These are phyloP conservation scores for Myotis vivesi DNA, from an alignment of 2,797 vertebrate species.

Conservation along the genomic window DNA sequence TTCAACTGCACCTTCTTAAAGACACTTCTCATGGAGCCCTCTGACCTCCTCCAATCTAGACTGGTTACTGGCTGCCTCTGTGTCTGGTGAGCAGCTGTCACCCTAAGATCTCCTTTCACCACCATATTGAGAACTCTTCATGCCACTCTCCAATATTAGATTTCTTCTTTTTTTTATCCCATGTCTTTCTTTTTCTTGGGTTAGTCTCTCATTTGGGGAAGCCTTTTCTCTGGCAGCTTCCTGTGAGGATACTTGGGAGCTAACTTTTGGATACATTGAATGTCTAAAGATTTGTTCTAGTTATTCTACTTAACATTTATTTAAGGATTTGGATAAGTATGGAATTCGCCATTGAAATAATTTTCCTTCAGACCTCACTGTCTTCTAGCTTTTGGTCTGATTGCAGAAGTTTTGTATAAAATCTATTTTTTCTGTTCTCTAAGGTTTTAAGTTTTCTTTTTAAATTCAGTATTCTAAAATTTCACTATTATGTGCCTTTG, in stretches of 20 bases:
- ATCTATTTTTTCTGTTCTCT: neutral
- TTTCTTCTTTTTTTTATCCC: neutral
- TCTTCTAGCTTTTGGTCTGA: neutral
- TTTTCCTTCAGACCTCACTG: neutral
- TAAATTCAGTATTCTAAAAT: neutral
- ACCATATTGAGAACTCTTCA: neutral
- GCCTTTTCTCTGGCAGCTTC: neutral
- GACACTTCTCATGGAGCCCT: neutral
- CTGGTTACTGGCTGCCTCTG: neutral
- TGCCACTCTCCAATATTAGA: neutral
- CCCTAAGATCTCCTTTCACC: neutral
- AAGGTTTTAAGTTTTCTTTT: slow-evolving; percentile 38
- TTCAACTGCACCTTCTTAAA: slow-evolving; percentile 1
- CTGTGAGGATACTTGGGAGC: neutral
- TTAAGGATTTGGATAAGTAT: neutral
- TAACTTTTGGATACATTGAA: neutral
- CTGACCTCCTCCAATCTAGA: neutral
- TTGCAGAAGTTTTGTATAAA: neutral
- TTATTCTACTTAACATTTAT: slow-evolving; percentile 3
- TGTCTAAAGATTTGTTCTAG: neutral
- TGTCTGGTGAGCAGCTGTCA: neutral
- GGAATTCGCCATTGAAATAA: slow-evolving; percentile 6
- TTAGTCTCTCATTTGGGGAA: neutral
- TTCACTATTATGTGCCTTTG: neutral
- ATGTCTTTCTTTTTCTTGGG: neutral